phyloP scores from a whole-genome alignment of 2,113 vertebrate species.

The Dipodomys merriami region DNA sequence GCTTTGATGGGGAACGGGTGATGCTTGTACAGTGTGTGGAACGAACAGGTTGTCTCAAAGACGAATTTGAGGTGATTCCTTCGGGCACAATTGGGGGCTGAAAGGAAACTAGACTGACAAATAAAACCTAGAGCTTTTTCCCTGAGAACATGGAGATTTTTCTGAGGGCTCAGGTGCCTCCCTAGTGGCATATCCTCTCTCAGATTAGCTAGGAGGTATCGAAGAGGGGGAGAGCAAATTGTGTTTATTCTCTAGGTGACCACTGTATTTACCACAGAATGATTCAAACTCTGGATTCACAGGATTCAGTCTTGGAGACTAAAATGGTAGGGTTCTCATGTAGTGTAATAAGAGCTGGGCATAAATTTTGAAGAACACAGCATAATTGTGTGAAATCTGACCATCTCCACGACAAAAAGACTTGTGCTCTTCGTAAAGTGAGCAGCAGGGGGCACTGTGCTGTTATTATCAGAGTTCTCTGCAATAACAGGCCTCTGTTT shows the following conservation, averaged over 20 bases:
- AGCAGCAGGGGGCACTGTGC: slow-evolving; percentile 84
- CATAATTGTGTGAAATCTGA: background rate
- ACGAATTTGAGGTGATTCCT: background rate
- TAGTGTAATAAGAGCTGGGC: background rate
- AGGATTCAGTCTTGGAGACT: background rate
- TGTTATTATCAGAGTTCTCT: background rate
- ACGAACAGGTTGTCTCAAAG: background rate
- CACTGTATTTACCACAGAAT: slow-evolving; percentile 21
- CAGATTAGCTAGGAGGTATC: background rate
- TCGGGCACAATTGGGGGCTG: background rate
- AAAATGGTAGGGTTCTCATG: background rate
- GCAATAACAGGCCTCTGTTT: slow-evolving; percentile 40
- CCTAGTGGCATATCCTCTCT: background rate
- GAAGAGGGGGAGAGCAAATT: background rate
- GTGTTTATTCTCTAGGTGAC: slow-evolving; percentile 21
- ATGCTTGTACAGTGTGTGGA: background rate
- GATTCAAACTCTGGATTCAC: background rate
- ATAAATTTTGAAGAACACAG: slow-evolving; percentile 37
- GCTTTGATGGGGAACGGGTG: background rate
- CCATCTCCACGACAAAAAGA: background rate
- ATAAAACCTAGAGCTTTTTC: background rate
- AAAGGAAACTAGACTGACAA: background rate
- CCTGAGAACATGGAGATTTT: background rate
- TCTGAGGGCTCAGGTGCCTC: background rate
- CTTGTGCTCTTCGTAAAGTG: background rate